Conservation (phyloP, 2,888 invertebrate species). For the Meganola albula region DNA sequence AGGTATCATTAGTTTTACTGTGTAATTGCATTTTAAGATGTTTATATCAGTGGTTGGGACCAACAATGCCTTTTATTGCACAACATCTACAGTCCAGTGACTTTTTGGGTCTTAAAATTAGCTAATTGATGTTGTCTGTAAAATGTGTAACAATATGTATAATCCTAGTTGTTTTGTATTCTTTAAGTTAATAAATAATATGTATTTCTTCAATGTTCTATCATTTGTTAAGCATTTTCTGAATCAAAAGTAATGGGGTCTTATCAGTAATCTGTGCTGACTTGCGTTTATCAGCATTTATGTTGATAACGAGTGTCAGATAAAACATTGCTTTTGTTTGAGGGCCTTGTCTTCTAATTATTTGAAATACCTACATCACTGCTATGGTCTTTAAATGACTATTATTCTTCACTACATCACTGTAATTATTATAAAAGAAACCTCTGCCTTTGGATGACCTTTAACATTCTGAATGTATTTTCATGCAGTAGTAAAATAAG, state of each 20-base stretch:
- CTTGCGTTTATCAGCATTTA: conserved; percentile 23
- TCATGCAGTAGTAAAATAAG: no score
- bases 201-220: conserved; percentile 32
- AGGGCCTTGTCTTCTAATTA: no score
- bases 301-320: conserved; percentile 16
- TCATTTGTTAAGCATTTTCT: conserved; percentile 14
- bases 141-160: conserved; percentile 37
- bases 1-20: conserved; percentile 15
- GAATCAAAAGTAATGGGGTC: conserved; percentile 4
- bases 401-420: no score
- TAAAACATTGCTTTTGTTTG: neutral
- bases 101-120: conserved; percentile 22
- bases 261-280: conserved; percentile 20
- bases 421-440: no score
- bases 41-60: conserved; percentile 27
- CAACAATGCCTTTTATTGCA: conserved; percentile 26
- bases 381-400: no score
- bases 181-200: conserved; percentile 32
- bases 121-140: conserved; percentile 30
- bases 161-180: conserved; percentile 48
- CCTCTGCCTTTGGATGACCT: no score
- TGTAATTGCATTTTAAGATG: conserved; percentile 30
- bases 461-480: no score
- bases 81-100: conserved; percentile 20
- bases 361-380: no score